Evolutionary conservation across 1,140 invertebrate species (phyloP).

Genomic region (Temnothorax longispinosus): DNA sequence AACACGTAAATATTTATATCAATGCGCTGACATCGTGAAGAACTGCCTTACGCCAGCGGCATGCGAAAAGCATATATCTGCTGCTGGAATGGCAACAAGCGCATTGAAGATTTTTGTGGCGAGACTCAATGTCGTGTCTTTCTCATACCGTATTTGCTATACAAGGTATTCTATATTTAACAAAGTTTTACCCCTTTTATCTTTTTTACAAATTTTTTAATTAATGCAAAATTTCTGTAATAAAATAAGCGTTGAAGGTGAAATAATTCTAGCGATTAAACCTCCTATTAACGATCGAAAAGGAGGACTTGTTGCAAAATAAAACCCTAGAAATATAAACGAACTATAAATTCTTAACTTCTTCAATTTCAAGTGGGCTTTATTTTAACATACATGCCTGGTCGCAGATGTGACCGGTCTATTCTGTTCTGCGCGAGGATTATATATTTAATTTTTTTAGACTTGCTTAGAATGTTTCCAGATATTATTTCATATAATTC

Average conservation of each 20-base stretch:
- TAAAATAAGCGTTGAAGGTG: neutral
- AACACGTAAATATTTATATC: conserved; percentile 37
- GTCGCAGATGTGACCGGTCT: no score
- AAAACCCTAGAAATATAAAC: neutral
- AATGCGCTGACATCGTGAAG: conserved; percentile 1
- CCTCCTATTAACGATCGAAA: neutral
- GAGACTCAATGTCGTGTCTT: conserved; percentile 21
- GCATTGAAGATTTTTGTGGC: conserved; percentile 38
- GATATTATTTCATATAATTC: neutral
- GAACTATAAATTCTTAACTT: neutral
- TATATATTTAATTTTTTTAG: no score
- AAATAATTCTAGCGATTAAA: neutral
- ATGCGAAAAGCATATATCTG: conserved; percentile 50
- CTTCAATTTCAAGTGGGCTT: neutral
- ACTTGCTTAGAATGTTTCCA: neutral
- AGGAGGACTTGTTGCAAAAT: neutral
- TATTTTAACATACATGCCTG: neutral
- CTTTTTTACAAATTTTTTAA: neutral
- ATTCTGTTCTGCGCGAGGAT: no score
- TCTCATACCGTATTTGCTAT: neutral
- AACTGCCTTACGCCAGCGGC: conserved; percentile 14
- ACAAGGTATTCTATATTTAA: neutral
- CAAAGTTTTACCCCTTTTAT: neutral
- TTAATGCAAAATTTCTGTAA: neutral
- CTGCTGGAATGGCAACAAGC: conserved; percentile 50